Conservation (phyloP, 2,888 invertebrate genomes). For the Micoletzkya japonica region DNA sequence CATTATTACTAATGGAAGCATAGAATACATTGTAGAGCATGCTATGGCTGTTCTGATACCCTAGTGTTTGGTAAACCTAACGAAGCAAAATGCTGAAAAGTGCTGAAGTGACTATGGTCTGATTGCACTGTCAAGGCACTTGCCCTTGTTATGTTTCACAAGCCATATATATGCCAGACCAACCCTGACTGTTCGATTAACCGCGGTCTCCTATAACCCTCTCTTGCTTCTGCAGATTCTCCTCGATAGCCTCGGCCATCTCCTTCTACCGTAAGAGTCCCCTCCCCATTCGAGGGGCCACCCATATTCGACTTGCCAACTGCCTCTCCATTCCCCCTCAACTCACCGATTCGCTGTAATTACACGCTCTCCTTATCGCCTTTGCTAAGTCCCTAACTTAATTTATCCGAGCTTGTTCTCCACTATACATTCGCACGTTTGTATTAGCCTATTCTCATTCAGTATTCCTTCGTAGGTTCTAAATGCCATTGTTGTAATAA, state of each 20-base stretch:
- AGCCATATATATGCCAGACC: not conserved
- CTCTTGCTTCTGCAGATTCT: conserved; percentile 20
- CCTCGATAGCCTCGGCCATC: conserved; percentile 19
- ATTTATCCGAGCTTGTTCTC: not conserved
- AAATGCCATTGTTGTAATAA: too few species aligned
- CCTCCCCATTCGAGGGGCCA: conserved; percentile 23
- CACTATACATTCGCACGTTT: not conserved
- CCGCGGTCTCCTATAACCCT: too few species aligned
- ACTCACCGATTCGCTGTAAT: not conserved
- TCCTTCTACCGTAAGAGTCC: conserved; percentile 28
- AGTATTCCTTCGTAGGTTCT: too few species aligned
- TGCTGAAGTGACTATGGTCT: not conserved
- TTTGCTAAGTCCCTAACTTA: too few species aligned
- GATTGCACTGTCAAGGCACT: too few species aligned
- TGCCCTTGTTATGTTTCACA: too few species aligned
- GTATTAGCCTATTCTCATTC: too few species aligned
- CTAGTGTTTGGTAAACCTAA: not conserved
- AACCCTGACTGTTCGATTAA: not conserved
- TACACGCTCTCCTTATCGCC: too few species aligned
- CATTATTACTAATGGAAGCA: not conserved
- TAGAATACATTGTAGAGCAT: not conserved
- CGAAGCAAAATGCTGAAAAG: not conserved
- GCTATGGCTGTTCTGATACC: too few species aligned
- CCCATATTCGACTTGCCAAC: conserved; percentile 14
- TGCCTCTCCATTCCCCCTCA: conserved; percentile 23